Base-by-base conservation (phyloP, 1,140 invertebrate genomes). In the Sitophilus oryzae region DNA sequence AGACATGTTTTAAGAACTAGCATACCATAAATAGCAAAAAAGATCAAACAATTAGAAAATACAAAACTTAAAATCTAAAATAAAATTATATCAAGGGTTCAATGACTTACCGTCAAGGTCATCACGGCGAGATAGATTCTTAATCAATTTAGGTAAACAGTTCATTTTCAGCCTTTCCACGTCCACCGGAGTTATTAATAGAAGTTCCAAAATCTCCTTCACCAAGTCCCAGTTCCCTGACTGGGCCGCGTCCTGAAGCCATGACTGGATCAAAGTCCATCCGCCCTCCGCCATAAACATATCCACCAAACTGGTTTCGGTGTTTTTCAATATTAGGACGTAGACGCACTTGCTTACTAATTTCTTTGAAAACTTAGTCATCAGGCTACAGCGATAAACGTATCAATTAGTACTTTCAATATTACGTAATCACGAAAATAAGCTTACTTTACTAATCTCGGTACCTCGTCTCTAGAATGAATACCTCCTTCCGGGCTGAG, bases 331-430 rank as follows among this genome's bases (percentile, higher is more conserved):
- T 64, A 97, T 94, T 73, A 95, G 89, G 56, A 94, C 84, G 69
- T 96, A 97, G 62, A 95, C 89, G 76, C 92, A 96, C 77, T 93
- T 93, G 62, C 91, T 94, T 23, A 96, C 93, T 46, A 96, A 75
- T 73, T 96, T 96, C 70, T 90, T 93, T 0, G 92, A 95, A 79
- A 89, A 94, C 72, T 94, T 93, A 19, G 88, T 88, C 92, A 96
- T 96, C 66, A 96, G 80, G 69, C 90, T 95, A 76, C 60, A 84
- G 82, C 58, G 66, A 73, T 73, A 73, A 68, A 67, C 55, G 30
- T 15, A 44, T n/a, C n/a, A n/a, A n/a, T n/a, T n/a, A n/a, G n/a
- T n/a, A n/a, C n/a, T n/a, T n/a, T n/a, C n/a, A n/a, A n/a, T 37
- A 23, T 49, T 34, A 58, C 52, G 42, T 56, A 45, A 9, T 35